Evolutionary conservation across 2,888 invertebrate genomes (phyloP), one percentile per base, ranked within the genome.

Genomic region (Cyclophora albipunctata): DNA sequence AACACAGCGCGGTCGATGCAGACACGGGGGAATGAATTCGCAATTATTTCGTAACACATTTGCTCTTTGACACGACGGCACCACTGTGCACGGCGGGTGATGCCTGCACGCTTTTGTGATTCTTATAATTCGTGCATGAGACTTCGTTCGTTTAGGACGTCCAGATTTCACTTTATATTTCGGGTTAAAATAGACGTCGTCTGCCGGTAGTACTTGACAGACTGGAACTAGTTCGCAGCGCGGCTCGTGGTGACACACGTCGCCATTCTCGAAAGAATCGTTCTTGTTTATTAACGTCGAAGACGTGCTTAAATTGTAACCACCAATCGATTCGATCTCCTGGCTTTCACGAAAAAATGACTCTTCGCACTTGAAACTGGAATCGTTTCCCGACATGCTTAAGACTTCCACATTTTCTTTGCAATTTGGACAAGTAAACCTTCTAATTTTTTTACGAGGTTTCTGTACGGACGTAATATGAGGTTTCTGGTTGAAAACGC

Each of bases 61-160:
- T 33, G 71, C 63, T 58, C 76, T 78, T 66, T 86, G 86, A 63
- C 86, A 87, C 1, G 82, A 83, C 6, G 86, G 86, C n/a, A 79
- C 85, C 2, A 84, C 84, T 3, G 78, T 81, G 58, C 86, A 86
- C 2, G 86, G 86, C 3, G 86, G 85, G 55, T 86, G 83, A 55
- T 87, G 86, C 54, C 82, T 71, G 59, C 86, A 86, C 4, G 84
- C 84, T 70, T 86, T 86, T 7, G 83, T 82, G 42, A 86, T 77
- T 66, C 79, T 74, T 35, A 87, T 78, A 35, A 75, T 63, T 56
- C 74, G 73, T 34, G 79, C 76, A 41, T 59, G 60, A 33, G 67
- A 46, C 61, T 71, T 81, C 42, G 59, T 47, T n/a, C 51, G 45
- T 41, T 65, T 45, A 42, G 59, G 47, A 7, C 52, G 45, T 42